phyloP scores from a whole-genome alignment of 2,888 invertebrate species.

The Mantis religiosa region DNA sequence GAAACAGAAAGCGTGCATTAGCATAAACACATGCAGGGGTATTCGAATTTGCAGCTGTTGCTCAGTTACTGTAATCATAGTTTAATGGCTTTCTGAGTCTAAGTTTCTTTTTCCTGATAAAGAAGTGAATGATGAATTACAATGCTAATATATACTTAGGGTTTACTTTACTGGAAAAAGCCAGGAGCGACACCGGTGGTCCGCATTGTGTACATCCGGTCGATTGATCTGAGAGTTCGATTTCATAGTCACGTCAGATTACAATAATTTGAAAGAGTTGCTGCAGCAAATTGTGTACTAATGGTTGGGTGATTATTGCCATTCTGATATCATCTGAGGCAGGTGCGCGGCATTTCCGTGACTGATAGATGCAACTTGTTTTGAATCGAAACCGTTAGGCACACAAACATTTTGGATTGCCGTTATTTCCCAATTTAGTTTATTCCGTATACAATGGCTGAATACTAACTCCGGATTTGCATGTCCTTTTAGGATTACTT shows the following conservation, averaged over 20 bases:
- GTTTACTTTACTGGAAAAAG: neutral
- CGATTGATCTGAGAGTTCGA: neutral
- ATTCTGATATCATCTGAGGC: neutral
- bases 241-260: neutral
- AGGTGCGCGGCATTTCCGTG: neutral
- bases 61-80: too few relatives aligned
- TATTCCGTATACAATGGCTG: neutral
- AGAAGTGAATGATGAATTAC: too few relatives aligned
- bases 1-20: too few relatives aligned
- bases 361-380: neutral
- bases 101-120: too few relatives aligned
- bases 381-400: neutral
- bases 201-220: neutral
- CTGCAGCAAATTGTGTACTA: neutral
- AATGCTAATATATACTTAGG: too few relatives aligned
- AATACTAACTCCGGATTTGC: neutral
- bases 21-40: too few relatives aligned
- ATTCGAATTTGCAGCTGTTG: too few relatives aligned
- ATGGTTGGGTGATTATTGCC: neutral
- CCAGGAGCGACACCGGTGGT: neutral
- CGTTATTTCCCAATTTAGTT: neutral
- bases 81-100: too few relatives aligned
- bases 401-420: neutral
- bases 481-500: too few relatives aligned
- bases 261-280: neutral